Evolutionary conservation across 2,797 vertebrate genomes (phyloP).

Genomic region (Tapera naevia): DNA sequence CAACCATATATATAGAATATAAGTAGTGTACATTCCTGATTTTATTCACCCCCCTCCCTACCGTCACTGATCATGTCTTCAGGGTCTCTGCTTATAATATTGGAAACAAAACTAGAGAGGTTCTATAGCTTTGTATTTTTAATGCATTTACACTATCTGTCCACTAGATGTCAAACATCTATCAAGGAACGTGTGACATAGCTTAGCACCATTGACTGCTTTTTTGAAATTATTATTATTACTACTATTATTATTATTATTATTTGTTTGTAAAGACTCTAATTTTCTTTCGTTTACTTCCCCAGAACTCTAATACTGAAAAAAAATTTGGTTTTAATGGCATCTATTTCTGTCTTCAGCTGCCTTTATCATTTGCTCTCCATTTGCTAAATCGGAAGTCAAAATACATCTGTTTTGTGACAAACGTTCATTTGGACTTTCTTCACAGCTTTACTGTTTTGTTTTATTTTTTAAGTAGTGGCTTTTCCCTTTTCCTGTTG

Average conservation of each 20-base stretch:
- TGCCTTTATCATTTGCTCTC: not conserved
- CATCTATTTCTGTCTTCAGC: not conserved
- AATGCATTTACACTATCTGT: not conserved
- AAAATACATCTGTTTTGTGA: not conserved
- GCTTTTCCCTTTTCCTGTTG: not conserved
- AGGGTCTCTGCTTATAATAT: not conserved
- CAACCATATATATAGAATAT: not conserved
- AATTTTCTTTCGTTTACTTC: not conserved
- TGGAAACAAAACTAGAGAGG: not conserved
- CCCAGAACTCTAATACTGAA: not conserved
- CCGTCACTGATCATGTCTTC: not conserved
- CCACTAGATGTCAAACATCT: constrained; percentile 70
- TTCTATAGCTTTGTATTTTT: not conserved
- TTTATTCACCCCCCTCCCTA: not conserved
- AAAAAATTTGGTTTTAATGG: not conserved
- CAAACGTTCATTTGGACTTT: not conserved
- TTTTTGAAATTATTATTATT: not conserved
- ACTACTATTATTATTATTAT: not conserved
- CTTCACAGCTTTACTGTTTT: not conserved
- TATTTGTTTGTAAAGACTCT: not conserved
- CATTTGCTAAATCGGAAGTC: not conserved
- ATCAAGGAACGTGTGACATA: not conserved
- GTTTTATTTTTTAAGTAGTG: not conserved
- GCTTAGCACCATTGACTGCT: no score
- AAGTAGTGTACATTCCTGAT: no score